Conservation (phyloP, 2,888 invertebrate species). For the Tetragonisca angustula region DNA sequence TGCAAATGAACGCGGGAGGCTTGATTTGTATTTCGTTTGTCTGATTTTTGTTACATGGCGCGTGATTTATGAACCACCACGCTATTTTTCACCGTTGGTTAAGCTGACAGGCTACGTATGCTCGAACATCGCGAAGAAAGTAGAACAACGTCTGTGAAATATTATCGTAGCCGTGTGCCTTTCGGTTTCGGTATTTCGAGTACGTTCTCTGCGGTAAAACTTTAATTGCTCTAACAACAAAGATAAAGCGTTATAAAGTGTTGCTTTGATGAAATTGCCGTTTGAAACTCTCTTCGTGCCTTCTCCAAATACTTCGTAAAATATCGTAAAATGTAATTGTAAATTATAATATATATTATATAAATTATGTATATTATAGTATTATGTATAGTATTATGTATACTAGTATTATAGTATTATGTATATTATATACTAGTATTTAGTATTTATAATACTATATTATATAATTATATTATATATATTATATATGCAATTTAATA, state of each 20-base stretch:
- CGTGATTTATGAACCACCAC: conserved; percentile 8
- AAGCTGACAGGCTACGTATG: conserved; percentile 10
- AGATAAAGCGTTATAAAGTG: too few species aligned
- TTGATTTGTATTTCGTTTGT: conserved; percentile 20
- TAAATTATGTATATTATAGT: too few species aligned
- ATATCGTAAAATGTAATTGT: too few species aligned
- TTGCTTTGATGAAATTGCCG: background rate
- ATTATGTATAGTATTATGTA: too few species aligned
- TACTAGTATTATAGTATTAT: too few species aligned
- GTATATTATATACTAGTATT: too few species aligned
- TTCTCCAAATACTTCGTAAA: too few species aligned
- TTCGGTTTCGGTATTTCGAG: background rate
- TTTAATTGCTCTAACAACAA: background rate
- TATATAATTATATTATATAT: too few species aligned
- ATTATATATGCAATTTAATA: too few species aligned
- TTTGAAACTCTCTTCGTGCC: too few species aligned
- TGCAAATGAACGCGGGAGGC: background rate
- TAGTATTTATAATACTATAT: too few species aligned
- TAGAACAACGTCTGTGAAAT: conserved; percentile 21
- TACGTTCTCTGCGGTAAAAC: background rate
- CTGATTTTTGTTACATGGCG: background rate
- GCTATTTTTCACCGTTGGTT: background rate
- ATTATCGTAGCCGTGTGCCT: background rate
- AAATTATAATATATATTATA: too few species aligned
- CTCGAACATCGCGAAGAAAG: conserved; percentile 11